Evolutionary conservation across 2,888 invertebrate species (phyloP).

Genomic region (Chymomyza amoena): DNA sequence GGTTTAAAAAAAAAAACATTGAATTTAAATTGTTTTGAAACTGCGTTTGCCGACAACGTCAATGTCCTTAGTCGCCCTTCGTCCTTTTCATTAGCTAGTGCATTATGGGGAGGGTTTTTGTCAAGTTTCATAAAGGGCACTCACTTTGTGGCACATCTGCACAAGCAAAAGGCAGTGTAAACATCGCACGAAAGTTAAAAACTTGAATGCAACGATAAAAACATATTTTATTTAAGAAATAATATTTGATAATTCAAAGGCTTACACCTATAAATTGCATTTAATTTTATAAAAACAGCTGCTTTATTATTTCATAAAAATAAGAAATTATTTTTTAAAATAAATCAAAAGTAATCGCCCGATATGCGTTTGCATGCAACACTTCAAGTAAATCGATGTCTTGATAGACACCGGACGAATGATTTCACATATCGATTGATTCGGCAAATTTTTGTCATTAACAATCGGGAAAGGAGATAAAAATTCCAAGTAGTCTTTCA

Average conservation of each 20-base stretch:
- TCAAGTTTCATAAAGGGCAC: background rate
- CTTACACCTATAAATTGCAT: background rate
- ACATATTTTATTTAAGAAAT: no score
- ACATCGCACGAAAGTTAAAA: background rate
- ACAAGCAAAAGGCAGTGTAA: background rate
- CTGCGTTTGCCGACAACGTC: constrained; percentile 61
- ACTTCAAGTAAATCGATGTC: background rate
- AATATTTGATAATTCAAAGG: no score
- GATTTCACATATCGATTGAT: background rate
- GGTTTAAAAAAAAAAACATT: background rate
- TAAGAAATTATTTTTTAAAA: background rate
- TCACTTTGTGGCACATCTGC: background rate
- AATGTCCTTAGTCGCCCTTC: constrained; percentile 71
- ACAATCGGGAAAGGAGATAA: background rate
- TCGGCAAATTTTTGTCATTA: background rate
- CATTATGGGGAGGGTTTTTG: background rate
- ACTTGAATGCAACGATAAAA: no score
- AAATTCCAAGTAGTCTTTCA: background rate
- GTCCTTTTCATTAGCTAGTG: constrained; percentile 39
- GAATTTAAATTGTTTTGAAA: constrained; percentile 18
- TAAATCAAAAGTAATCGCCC: background rate
- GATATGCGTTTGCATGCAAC: background rate
- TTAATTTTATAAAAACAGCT: background rate
- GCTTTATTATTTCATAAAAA: no score
- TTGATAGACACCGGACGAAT: background rate